These are phyloP conservation scores for Psittacara wagleri DNA, from an alignment of 2,113 vertebrate genomes.

Conservation along the genomic window DNA sequence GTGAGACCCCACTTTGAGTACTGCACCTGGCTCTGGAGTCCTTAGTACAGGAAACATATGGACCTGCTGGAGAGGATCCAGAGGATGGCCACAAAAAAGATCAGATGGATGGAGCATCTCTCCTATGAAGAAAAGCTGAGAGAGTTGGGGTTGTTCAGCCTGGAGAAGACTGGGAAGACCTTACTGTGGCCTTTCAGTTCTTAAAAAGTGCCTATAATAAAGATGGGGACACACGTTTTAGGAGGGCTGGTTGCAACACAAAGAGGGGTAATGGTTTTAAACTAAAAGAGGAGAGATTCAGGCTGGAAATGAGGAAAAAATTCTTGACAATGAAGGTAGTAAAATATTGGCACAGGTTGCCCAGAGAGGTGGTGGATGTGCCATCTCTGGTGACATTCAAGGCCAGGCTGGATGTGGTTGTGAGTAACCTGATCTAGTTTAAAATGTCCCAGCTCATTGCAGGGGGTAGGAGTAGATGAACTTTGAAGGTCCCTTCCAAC, in stretches of 20 bases:
- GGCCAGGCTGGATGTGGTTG: background rate
- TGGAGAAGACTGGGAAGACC: background rate
- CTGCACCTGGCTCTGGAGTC: background rate
- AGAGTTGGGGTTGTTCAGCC: background rate
- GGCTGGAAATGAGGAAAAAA: background rate
- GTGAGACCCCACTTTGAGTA: background rate
- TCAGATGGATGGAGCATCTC: background rate
- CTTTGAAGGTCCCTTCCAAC: background rate
- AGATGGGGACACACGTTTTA: background rate
- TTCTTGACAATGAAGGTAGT: background rate
- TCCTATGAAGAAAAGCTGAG: background rate
- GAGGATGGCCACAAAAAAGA: background rate
- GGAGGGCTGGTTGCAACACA: background rate
- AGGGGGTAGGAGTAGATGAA: background rate
- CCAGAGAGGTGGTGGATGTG: background rate
- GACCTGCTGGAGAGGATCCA: background rate
- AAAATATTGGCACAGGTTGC: background rate
- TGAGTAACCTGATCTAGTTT: background rate
- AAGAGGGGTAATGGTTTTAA: background rate
- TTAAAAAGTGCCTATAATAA: background rate
- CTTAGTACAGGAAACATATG: background rate
- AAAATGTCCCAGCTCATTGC: background rate
- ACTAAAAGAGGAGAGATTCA: background rate
- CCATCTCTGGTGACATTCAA: background rate
- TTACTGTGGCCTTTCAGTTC: background rate